Base-by-base conservation (phyloP, 1,140 invertebrate species). In the Drosophila mojavensis region DNA sequence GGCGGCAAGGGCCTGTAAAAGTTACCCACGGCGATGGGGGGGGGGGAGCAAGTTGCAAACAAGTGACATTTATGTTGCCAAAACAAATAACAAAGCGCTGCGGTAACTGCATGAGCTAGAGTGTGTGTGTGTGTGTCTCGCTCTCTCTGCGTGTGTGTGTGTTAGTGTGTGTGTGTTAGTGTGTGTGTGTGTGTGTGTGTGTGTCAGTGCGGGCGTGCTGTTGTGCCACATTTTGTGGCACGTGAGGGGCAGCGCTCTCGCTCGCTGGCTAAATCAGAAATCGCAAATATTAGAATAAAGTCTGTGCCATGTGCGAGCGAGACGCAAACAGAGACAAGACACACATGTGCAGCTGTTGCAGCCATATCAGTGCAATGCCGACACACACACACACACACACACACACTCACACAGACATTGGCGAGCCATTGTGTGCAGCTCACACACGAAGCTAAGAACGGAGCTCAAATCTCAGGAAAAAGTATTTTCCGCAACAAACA, bases 51-150 rank as follows among this genome's bases (percentile, higher is more conserved):
- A 62, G 59, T 83, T 81, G 79, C 79, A 88, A 79, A 79, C 83
- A 86, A 86, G 83, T 88, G 83, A 86, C 83, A 88, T 82, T 86
- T 85, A 86, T 86, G 83, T 86, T 88, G 83, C 83, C 83, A 86
- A 85, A 84, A 85, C 83, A 88, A 82, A 86, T 84, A 82, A 79
- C 74, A 70, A 82, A 60, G 60, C 61, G 47, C 48, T 54, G 51
- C 41, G 17, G 17, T 17, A 17, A 17, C 15, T 1, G 45, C 11
- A 39, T 7, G 33, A 0, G 33, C 33, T 36, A 36, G 5, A 13
- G 41, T 0, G 51, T 2, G 45, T 36, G 59, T 36, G 33, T 20
- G 43, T 24, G 54, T 39, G 66, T 61, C n/a, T n/a, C n/a, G n/a
- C n/a, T n/a, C n/a, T n/a, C n/a, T n/a, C n/a, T 15, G 47, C 36